These are phyloP conservation scores for Bubalus kerabau DNA, from an alignment of 2,113 vertebrate species.

Conservation along the genomic window DNA sequence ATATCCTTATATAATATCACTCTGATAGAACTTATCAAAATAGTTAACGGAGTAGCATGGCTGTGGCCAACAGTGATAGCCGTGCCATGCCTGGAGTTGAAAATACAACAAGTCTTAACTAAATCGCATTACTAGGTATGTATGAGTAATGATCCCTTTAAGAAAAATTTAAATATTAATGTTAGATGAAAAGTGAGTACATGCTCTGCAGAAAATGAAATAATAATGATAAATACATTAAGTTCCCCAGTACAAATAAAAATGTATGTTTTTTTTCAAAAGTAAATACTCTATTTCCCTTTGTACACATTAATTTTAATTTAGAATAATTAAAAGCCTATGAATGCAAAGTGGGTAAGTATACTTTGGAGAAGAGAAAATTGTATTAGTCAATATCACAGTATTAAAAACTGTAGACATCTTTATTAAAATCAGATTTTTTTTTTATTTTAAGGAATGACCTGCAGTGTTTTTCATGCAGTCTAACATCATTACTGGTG, in stretches of 20 bases:
- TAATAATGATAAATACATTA: not conserved
- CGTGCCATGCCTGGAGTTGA: accelerated
- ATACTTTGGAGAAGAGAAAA: not conserved
- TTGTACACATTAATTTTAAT: not conserved
- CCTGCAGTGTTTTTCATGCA: not conserved
- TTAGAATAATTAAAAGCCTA: not conserved
- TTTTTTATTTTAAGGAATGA: not conserved
- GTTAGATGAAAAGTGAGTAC: not conserved
- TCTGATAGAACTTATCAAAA: not conserved
- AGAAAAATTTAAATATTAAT: not conserved
- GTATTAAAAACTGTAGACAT: not conserved
- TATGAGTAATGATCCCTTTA: not conserved
- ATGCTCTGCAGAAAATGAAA: not conserved
- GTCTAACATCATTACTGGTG: not conserved
- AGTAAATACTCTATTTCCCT: not conserved
- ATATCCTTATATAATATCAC: not conserved
- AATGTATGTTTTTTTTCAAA: not conserved
- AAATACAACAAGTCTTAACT: no score
- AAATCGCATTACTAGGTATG: not conserved
- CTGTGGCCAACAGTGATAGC: not conserved
- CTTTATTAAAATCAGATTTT: not conserved
- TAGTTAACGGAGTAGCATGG: not conserved
- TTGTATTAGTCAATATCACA: not conserved
- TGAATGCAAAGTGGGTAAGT: not conserved
- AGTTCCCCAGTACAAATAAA: not conserved